A percentile compares a stretch with the other conserved stretches of the same genome.
phyloP scores from a whole-genome alignment of 1,140 invertebrate genomes.

The Meloidogyne exigua region DNA sequence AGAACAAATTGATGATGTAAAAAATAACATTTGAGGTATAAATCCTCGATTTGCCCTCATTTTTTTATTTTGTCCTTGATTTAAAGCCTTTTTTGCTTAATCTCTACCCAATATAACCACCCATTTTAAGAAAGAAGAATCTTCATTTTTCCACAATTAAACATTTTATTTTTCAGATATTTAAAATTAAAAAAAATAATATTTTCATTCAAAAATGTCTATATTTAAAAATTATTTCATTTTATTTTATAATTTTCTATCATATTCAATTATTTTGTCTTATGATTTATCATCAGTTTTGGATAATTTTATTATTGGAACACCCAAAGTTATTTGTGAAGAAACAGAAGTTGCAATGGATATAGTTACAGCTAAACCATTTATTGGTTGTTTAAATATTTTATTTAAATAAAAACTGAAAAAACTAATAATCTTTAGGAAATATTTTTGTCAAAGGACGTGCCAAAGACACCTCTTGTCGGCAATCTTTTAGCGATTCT shows the following conservation, averaged over 20 bases:
- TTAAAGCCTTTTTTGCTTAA: neutral
- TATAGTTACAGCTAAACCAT: constrained; percentile 58
- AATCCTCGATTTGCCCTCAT: neutral
- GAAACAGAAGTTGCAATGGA: constrained; percentile 58
- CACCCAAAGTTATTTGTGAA: constrained; percentile 57
- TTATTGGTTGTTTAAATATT: constrained; percentile 48
- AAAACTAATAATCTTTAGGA: constrained; percentile 11
- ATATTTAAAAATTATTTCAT: neutral
- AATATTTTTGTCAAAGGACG: constrained; percentile 51
- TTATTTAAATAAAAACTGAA: neutral
- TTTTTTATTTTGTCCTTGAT: neutral
- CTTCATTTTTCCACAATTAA: neutral
- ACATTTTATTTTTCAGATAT: too few relatives aligned
- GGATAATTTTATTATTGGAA: constrained; percentile 34
- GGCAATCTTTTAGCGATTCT: constrained; percentile 49
- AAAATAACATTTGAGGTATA: neutral
- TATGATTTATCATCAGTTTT: constrained; percentile 22
- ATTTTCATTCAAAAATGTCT: too few relatives aligned
- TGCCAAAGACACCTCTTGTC: constrained; percentile 57
- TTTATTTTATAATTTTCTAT: neutral
- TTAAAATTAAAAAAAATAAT: too few relatives aligned
- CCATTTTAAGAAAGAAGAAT: neutral
- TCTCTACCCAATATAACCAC: neutral
- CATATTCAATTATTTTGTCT: neutral
- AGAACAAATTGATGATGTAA: neutral